Percentiles rank a stretch among this genome's conserved stretches.
phyloP scores from a whole-genome alignment of 2,888 invertebrate genomes.

The Hypsopygia costalis region DNA sequence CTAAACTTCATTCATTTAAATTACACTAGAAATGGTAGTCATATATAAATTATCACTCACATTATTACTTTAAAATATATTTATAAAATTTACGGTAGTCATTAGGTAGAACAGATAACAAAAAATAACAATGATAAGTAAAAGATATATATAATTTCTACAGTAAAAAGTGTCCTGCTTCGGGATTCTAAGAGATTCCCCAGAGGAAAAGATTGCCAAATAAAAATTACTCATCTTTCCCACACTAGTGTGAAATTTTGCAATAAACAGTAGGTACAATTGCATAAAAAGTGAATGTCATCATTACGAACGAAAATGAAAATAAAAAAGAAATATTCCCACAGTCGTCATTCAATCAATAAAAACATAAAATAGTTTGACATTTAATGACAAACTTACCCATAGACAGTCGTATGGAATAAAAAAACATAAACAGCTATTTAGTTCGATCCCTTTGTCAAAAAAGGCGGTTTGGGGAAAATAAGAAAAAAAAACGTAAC shows the following conservation, averaged over 20 bases:
- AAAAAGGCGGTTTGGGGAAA: conserved; percentile 33
- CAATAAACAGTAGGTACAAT: conserved; percentile 26
- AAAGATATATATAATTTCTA: too few relatives aligned
- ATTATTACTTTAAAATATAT: too few relatives aligned
- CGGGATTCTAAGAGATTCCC: conserved; percentile 21
- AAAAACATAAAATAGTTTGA: conserved; percentile 73
- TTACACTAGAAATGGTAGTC: too few relatives aligned
- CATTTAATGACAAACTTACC: conserved; percentile 64
- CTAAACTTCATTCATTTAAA: too few relatives aligned
- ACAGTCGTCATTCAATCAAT: conserved; percentile 55
- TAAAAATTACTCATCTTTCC: conserved; percentile 7
- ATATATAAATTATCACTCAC: too few relatives aligned
- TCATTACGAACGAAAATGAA: conserved; percentile 46
- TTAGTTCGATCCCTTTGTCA: conserved; percentile 48
- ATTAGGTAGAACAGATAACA: too few relatives aligned
- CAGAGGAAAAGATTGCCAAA: conserved; percentile 14
- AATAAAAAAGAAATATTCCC: conserved; percentile 45
- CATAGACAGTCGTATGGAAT: conserved; percentile 29
- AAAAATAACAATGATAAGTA: too few relatives aligned
- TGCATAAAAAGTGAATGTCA: conserved; percentile 55
- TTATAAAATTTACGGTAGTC: too few relatives aligned
- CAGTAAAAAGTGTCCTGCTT: too few relatives aligned
- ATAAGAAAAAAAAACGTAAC: conserved; percentile 43
- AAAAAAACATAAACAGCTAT: conserved; percentile 32
- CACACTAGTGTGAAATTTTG: conserved; percentile 30